Base-by-base conservation (phyloP, 2,888 invertebrate genomes). In the Troglohyphantes excavatus region DNA sequence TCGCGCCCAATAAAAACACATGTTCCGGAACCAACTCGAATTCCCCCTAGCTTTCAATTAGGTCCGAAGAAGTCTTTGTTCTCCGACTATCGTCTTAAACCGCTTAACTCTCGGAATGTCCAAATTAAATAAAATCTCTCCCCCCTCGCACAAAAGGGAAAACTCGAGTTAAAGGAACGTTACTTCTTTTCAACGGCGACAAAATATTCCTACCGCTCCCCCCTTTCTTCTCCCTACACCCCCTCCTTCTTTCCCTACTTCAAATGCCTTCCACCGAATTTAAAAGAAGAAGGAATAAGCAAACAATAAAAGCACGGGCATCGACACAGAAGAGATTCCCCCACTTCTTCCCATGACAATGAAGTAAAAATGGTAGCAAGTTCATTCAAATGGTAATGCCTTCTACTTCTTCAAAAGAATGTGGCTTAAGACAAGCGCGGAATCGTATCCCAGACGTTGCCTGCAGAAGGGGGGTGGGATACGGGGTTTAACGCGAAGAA, bases 331-430 rank as follows among this genome's bases (percentile, higher is more conserved):
- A 75, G 65, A 59, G 75, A 84, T 75, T 59, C 73, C 53, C 33
- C 53, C 53, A 21, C 33, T 29, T 21, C 59, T n/a, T 29, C 27
- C 76, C 76, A 85, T 85, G 85, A 85, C 85, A 85, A 85, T 85
- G 85, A 85, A 85, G 76, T 78, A 85, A 85, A 85, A 85, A 85
- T 85, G 85, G 85, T 85, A 27, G 76, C 85, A 33, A 70, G 85
- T 85, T 85, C 85, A 85, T 85, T 85, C 85, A 85, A 78, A 85
- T 85, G 85, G 78, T 85, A 85, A 85, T 85, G 67, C 85, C 70
- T 70, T 78, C 72, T 67, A 68, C 43, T 23, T 59, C 67, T 39
- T 33, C 39, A 23, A 61, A 70, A 76, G 78, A 85, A 76, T 85
- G 85, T 59, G 68, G 68, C 85, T 83, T 83, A 83, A 83, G 83